Evolutionary conservation across 2,888 invertebrate genomes (phyloP).

Genomic region (Lithophane leautieri): DNA sequence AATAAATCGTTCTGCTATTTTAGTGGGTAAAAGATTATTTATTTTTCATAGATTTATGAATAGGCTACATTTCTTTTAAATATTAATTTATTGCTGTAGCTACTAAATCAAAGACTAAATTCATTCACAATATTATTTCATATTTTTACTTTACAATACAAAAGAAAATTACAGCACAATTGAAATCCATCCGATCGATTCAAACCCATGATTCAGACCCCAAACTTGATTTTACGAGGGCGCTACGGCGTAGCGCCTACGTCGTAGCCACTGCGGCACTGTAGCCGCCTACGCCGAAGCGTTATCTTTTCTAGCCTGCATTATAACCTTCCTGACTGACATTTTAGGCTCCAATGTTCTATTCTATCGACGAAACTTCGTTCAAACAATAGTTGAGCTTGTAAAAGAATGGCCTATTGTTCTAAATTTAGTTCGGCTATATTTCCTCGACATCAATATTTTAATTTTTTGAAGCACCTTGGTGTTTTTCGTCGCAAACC

Average conservation of each 20-base stretch:
- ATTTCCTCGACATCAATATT: background rate
- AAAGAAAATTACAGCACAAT: conserved; percentile 6
- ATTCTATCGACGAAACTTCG: conserved; percentile 9
- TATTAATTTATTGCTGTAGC: background rate
- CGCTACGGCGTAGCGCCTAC: conserved; percentile 66
- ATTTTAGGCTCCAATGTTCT: conserved; percentile 49
- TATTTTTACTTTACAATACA: background rate
- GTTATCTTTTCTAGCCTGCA: conserved; percentile 29
- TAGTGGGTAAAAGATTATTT: background rate
- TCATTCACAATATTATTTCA: background rate
- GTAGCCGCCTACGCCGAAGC: conserved; percentile 67
- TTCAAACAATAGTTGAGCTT: conserved; percentile 32
- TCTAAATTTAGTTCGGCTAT: conserved; percentile 9
- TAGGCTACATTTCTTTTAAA: background rate
- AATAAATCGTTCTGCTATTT: conserved; percentile 38
- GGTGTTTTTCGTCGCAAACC: too few species aligned
- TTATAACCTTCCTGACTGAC: conserved; percentile 38
- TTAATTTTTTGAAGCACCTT: background rate
- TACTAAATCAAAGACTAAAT: background rate
- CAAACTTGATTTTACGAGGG: conserved; percentile 20
- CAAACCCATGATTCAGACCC: conserved; percentile 24
- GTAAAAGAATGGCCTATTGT: conserved; percentile 24
- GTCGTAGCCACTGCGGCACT: conserved; percentile 51
- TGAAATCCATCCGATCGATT: conserved; percentile 21
- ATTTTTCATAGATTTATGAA: conserved; percentile 21